These are phyloP conservation scores for Ciconia nigra DNA, from an alignment of 2,797 vertebrate genomes.

Conservation along the genomic window DNA sequence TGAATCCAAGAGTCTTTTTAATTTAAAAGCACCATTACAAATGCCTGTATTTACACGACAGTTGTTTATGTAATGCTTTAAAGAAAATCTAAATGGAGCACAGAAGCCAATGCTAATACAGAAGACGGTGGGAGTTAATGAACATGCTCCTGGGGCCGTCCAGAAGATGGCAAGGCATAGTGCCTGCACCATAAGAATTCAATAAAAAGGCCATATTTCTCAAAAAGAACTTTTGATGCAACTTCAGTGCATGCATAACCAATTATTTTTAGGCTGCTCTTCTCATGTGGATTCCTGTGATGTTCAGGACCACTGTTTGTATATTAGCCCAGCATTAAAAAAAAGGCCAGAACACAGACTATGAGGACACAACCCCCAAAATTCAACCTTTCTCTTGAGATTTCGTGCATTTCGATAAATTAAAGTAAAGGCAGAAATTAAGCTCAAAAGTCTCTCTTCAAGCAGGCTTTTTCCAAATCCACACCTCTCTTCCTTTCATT, in stretches of 20 bases:
- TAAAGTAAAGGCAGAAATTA: neutral
- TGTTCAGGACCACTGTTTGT: neutral
- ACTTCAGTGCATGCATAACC: neutral
- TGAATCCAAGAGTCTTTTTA: slow-evolving; percentile 45
- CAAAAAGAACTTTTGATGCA: neutral
- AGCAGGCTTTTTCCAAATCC: neutral
- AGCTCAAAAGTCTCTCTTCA: neutral
- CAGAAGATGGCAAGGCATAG: neutral
- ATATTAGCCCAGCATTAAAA: neutral
- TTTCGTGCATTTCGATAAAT: neutral
- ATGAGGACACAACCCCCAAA: neutral
- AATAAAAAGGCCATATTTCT: neutral
- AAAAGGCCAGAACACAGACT: neutral
- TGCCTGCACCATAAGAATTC: neutral
- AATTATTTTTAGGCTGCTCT: neutral
- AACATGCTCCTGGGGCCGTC: neutral
- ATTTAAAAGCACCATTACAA: slow-evolving; percentile 61
- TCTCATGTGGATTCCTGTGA: neutral
- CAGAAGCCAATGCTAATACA: slow-evolving; percentile 50
- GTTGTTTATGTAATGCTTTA: slow-evolving; percentile 61
- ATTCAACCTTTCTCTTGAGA: neutral
- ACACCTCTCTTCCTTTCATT: neutral
- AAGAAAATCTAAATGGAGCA: slow-evolving; percentile 32
- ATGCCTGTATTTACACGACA: slow-evolving; percentile 48
- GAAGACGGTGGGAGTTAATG: slow-evolving; percentile 30